Conservation (phyloP, 2,113 vertebrate species). For the Brachypteracias leptosomus region DNA sequence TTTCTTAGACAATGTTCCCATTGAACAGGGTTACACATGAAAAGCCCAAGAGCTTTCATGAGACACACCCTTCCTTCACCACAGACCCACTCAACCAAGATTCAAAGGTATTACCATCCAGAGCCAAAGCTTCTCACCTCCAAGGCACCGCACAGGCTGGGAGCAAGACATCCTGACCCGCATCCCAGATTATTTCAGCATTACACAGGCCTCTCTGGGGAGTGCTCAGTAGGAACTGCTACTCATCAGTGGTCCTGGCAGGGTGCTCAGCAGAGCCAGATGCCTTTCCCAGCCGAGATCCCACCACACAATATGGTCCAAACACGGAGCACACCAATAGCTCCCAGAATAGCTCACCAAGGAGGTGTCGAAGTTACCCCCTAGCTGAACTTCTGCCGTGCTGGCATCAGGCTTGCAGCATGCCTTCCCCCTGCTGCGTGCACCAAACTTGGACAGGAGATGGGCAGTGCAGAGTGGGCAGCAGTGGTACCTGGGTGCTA, state of each 20-base stretch:
- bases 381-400: background rate
- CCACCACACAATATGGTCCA: accelerated
- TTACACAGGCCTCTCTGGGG: background rate
- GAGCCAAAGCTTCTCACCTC: background rate
- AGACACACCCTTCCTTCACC: background rate
- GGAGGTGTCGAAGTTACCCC: background rate
- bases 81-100: background rate
- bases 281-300: background rate
- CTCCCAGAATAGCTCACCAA: background rate
- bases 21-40: background rate
- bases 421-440: background rate
- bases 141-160: background rate
- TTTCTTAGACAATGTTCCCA: background rate
- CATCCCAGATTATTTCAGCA: background rate
- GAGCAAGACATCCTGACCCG: background rate
- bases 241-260: background rate
- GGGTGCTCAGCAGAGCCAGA: background rate
- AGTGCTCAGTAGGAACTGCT: background rate
- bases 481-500: background rate
- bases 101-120: background rate
- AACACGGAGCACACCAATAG: background rate
- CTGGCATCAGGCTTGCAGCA: background rate
- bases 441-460: background rate
- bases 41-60: background rate
- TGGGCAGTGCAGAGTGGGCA: accelerated